Conservation (phyloP, 2,888 invertebrate genomes). For the Apodemia mormo region DNA sequence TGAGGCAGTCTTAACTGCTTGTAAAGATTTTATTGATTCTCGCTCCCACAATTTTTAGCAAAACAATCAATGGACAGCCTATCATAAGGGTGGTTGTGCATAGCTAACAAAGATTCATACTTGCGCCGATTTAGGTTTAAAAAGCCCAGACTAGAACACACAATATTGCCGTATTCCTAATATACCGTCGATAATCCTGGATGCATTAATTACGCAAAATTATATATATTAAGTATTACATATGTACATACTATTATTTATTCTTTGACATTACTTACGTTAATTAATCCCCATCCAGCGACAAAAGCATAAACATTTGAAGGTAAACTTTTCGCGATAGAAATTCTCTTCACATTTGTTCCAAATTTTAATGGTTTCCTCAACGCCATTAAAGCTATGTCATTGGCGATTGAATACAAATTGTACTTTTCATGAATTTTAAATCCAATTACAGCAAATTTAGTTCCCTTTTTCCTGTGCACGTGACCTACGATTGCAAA, state of each 20-base stretch:
- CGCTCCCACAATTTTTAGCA: too few relatives aligned
- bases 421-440: constrained; percentile 4
- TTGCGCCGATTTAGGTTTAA: too few relatives aligned
- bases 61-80: too few relatives aligned
- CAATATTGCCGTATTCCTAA: too few relatives aligned
- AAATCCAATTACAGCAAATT: background rate
- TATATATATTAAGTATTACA: background rate
- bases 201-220: background rate
- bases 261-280: background rate
- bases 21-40: too few relatives aligned
- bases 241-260: too few relatives aligned
- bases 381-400: background rate
- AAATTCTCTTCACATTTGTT: background rate
- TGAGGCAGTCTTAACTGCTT: too few relatives aligned
- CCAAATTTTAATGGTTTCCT: background rate
- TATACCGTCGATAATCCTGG: too few relatives aligned
- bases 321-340: background rate
- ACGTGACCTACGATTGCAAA: background rate
- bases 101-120: too few relatives aligned
- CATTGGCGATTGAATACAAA: background rate
- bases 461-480: background rate
- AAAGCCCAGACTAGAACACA: too few relatives aligned
- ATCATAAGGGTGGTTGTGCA: too few relatives aligned
- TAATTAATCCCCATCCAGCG: background rate
- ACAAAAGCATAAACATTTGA: background rate